Evolutionary conservation across 2,888 invertebrate genomes (phyloP).

Genomic region (Callosobruchus maculatus): DNA sequence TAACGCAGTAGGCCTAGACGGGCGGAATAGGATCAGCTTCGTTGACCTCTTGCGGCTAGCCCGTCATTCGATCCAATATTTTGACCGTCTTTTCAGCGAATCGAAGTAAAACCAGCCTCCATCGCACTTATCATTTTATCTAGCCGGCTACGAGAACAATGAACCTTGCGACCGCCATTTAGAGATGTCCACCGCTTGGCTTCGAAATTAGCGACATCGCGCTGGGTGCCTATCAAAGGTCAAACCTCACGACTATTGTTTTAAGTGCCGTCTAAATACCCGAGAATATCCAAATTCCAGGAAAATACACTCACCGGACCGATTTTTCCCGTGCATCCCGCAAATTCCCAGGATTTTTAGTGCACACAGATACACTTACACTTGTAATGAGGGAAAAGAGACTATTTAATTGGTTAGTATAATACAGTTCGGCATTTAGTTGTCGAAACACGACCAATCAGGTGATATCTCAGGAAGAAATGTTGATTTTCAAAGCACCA

Average conservation of each 20-base stretch:
- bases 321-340: slow-evolving; percentile 8
- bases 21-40: slow-evolving; percentile 8
- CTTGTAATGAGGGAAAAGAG: slow-evolving; percentile 43
- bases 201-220: slow-evolving; percentile 47
- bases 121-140: slow-evolving; percentile 40
- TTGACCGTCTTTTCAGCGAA: background rate
- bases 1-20: slow-evolving; percentile 31
- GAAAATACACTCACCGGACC: slow-evolving; percentile 18
- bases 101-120: slow-evolving; percentile 22
- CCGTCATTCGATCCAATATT: background rate
- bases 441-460: slow-evolving; percentile 52
- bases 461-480: slow-evolving; percentile 50
- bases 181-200: slow-evolving; percentile 51
- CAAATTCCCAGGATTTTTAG: slow-evolving; percentile 14
- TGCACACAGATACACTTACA: slow-evolving; percentile 31
- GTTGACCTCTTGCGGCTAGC: background rate
- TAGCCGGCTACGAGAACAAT: slow-evolving; percentile 51
- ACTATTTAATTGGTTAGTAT: slow-evolving; percentile 53
- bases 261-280: slow-evolving; percentile 21
- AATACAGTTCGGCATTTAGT: slow-evolving; percentile 50
- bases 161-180: slow-evolving; percentile 57
- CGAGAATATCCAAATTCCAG: slow-evolving; percentile 11
- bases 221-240: slow-evolving; percentile 38
- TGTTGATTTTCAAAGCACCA: slow-evolving; percentile 49
- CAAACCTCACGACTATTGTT: slow-evolving; percentile 35